A percentile compares a stretch with the other conserved stretches of the same genome.
Conservation (phyloP, 2,113 vertebrate genomes). For the Ivindomyrus marchei region DNA sequence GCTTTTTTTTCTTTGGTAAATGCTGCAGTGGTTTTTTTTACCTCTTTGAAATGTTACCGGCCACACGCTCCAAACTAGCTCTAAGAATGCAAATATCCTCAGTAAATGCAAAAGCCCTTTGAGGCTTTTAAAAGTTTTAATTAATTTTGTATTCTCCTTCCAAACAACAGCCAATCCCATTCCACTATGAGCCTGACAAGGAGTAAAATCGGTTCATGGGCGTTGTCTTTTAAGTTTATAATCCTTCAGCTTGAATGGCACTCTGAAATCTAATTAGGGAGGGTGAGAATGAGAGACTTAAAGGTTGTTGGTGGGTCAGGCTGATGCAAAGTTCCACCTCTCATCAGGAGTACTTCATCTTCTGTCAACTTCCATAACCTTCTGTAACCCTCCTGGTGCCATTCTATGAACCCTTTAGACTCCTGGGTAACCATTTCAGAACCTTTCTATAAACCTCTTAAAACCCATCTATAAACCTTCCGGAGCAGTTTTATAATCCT, state of each 20-base stretch:
- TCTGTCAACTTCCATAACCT: not conserved
- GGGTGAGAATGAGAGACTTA: not conserved
- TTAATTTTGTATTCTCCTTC: slow-evolving; percentile 9
- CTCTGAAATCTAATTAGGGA: slow-evolving; percentile 6
- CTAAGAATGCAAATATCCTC: slow-evolving; percentile 7
- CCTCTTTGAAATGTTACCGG: not conserved
- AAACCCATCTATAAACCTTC: not conserved
- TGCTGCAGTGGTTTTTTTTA: not conserved
- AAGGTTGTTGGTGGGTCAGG: not conserved
- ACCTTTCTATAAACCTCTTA: not conserved
- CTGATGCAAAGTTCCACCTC: not conserved
- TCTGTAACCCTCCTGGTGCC: not conserved
- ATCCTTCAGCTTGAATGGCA: slow-evolving; percentile 9
- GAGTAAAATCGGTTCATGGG: slow-evolving; percentile 1
- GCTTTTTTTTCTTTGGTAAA: not conserved
- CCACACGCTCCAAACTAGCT: not conserved
- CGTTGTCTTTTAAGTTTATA: slow-evolving; percentile 16
- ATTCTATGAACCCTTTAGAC: not conserved
- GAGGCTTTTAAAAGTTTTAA: slow-evolving; percentile 7
- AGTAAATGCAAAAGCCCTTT: not conserved
- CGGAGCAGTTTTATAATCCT: not conserved
- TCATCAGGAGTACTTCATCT: not conserved
- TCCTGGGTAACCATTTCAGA: not conserved
- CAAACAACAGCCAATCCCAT: not conserved
- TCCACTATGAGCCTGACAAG: not conserved